A percentile compares a stretch with the other conserved stretches of the same genome.
Conservation (phyloP, 30 jellyfish, hydroid and myxozoan species). For the Turritopsis dohrnii region DNA sequence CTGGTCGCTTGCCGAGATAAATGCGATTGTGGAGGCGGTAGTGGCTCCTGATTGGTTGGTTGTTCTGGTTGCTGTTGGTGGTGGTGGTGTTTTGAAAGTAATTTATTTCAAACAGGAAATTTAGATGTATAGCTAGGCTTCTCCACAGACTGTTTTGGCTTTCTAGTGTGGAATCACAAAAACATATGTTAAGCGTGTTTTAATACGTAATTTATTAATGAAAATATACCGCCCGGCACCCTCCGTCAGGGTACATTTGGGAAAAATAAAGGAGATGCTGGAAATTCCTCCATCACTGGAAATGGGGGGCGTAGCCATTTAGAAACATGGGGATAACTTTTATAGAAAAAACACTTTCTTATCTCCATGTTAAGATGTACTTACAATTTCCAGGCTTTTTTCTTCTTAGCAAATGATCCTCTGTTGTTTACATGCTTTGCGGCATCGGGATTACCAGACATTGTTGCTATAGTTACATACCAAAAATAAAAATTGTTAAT, state of each 20-base stretch:
- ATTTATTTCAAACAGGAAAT: slow-evolving; percentile 51
- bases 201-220: too few species aligned
- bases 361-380: not conserved
- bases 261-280: too few species aligned
- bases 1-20: not conserved
- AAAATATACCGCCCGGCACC: not conserved
- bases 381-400: not conserved
- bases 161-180: slow-evolving; percentile 4
- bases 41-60: not conserved
- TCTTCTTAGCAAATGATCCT: not conserved
- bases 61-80: slow-evolving; percentile 28
- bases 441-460: not conserved
- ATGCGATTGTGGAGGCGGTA: not conserved
- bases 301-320: not conserved
- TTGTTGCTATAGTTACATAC: not conserved
- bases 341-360: too few species aligned
- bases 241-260: too few species aligned
- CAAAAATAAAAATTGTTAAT: not conserved
- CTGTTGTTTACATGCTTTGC: not conserved
- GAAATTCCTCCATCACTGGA: not conserved
- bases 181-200: not conserved
- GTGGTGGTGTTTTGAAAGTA: slow-evolving; percentile 15
- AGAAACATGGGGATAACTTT: not conserved
- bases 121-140: slow-evolving; percentile 64
- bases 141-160: slow-evolving; percentile 26